Evolutionary conservation across 2,888 invertebrate genomes (phyloP), one percentile per base, ranked within the genome.

Genomic region (Idaea straminata): DNA sequence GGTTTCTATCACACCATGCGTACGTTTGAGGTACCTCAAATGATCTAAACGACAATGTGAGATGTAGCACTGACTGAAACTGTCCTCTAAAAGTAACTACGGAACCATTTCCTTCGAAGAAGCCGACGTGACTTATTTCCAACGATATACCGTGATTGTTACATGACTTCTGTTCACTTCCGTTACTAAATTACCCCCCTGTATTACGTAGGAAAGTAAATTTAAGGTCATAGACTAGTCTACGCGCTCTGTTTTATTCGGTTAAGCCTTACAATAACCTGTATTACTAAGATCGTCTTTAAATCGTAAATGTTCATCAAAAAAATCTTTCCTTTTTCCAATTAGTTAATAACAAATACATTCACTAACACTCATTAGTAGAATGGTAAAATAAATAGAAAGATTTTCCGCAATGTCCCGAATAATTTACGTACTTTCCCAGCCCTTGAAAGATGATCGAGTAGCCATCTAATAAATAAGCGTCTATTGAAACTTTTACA

Each of bases 151-250:
- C 10, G 47, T 47, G 77, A 73, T 77, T 73, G 83, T 80, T 76
- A 83, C 84, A 83, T 83, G 84, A 83, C 84, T 84, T 78, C 81
- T 83, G 80, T 79, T 83, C 81, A 82, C 87, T 88, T 87, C 88
- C 88, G 87, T 82, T 76, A 77, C 78, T 83, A 87, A 88, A 89
- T 89, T 87, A 83, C 86, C 78, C 78, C 25, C 79, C 76, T 72
- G 80, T 83, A 82, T 82, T 80, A 81, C 83, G 77, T 72, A 72
- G 74, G 75, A 75, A 77, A 80, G 82, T 76, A 80, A 77, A 80
- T 79, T 81, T 78, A 75, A 72, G 73, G 72, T 71, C 70, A 71
- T 69, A 75, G 77, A 68, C 61, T 62, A 65, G 64, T 69, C 68
- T 76, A 70, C 66, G 66, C 64, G 64, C 67, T 68, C 3, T 47